Evolutionary conservation across 2,888 invertebrate species (phyloP).

Genomic region (Sphaeridia pumilis): DNA sequence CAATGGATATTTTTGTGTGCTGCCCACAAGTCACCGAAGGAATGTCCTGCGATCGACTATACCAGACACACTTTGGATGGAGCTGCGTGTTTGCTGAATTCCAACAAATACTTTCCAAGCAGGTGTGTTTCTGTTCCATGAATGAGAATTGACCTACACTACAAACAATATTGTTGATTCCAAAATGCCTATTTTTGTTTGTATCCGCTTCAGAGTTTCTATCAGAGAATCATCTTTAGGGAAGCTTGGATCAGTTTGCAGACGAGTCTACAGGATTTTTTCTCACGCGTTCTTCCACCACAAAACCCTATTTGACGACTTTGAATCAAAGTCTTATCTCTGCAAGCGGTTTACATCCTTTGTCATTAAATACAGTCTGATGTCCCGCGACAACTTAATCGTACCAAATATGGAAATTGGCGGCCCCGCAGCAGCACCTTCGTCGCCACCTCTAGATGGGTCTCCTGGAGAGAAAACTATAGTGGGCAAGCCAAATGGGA

Average conservation of each 20-base stretch:
- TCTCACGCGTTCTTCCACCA: conserved; percentile 99
- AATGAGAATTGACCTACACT: not conserved
- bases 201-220: conserved; percentile 61
- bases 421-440: not conserved
- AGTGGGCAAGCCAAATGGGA: conserved; percentile 8
- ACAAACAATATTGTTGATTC: conserved; percentile 8
- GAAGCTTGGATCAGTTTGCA: conserved; percentile 95
- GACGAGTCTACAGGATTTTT: conserved; percentile 97
- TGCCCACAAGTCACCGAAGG: conserved; percentile 99
- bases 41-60: conserved; percentile 99
- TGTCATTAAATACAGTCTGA: conserved; percentile 95
- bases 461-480: conserved; percentile 3
- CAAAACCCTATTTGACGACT: conserved; percentile 89
- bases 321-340: conserved; percentile 75
- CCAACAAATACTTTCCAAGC: conserved; percentile 99
- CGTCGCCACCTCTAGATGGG: not conserved
- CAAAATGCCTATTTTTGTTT: conserved; percentile 7
- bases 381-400: conserved; percentile 96
- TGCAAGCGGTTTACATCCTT: conserved; percentile 93
- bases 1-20: conserved; percentile 99
- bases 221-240: conserved; percentile 98
- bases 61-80: conserved; percentile 97
- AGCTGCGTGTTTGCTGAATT: conserved; percentile 94
- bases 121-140: conserved; percentile 62
- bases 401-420: conserved; percentile 85